Conservation (phyloP, 2,113 vertebrate species). For the Sceloporus tristichus region DNA sequence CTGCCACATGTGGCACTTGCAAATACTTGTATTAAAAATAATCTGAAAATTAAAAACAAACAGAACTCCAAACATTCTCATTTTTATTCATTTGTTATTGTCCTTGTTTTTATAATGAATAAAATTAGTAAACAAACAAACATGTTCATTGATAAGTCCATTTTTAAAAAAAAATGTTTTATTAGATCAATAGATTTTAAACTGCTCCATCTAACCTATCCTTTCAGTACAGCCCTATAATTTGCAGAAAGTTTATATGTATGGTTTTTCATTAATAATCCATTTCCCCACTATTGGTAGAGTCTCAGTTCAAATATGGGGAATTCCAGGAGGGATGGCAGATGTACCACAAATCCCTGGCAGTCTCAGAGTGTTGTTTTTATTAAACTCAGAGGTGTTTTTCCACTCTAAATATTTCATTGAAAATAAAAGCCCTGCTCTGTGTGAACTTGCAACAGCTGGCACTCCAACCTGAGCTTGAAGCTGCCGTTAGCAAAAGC, state of each 20-base stretch:
- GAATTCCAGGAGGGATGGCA: slow-evolving; percentile 62
- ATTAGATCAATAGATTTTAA: too few relatives aligned
- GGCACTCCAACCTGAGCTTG: slow-evolving; percentile 56
- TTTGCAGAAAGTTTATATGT: neutral
- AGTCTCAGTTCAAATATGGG: slow-evolving; percentile 49
- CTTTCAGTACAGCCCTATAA: too few relatives aligned
- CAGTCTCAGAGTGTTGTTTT: slow-evolving; percentile 64
- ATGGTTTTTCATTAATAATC: slow-evolving; percentile 34
- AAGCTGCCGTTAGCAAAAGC: slow-evolving; percentile 56
- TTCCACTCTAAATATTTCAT: slow-evolving; percentile 71
- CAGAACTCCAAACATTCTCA: too few relatives aligned
- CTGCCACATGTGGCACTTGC: neutral
- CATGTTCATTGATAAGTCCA: neutral
- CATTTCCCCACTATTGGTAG: slow-evolving; percentile 57
- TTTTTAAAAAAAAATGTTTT: too few relatives aligned
- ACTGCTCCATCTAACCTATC: too few relatives aligned
- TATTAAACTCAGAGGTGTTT: slow-evolving; percentile 66
- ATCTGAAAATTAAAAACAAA: neutral
- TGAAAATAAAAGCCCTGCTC: slow-evolving; percentile 64
- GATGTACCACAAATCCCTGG: slow-evolving; percentile 63
- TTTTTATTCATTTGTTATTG: too few relatives aligned
- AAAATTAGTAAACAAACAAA: too few relatives aligned
- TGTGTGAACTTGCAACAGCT: slow-evolving; percentile 55
- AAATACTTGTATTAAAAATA: neutral
- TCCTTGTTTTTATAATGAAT: too few relatives aligned